Evolutionary conservation across 2,888 invertebrate species (phyloP).

Genomic region (Eustalomyia histrio): DNA sequence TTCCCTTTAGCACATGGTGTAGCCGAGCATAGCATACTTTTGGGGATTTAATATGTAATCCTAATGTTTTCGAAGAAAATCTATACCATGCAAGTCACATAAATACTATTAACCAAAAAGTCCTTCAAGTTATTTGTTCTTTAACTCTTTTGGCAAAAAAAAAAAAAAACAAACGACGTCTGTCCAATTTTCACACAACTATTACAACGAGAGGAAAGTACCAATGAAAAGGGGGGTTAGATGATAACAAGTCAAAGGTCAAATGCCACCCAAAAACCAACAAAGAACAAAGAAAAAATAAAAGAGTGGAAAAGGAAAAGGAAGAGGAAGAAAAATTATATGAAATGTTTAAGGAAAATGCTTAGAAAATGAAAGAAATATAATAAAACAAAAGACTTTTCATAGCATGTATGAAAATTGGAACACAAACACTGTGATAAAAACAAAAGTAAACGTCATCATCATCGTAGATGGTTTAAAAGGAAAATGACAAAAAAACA

Average conservation of each 20-base stretch:
- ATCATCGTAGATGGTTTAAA: constrained; percentile 38
- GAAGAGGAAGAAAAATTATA: constrained; percentile 34
- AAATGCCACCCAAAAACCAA: constrained; percentile 50
- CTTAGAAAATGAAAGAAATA: constrained; percentile 51
- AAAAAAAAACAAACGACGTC: constrained; percentile 31
- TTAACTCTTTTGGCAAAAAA: constrained; percentile 66
- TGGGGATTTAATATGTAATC: constrained; percentile 55
- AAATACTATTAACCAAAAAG: constrained; percentile 75
- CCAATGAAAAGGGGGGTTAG: constrained; percentile 52
- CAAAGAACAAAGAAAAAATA: constrained; percentile 6
- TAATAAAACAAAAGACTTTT: constrained; percentile 51
- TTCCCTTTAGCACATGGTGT: background rate
- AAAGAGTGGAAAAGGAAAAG: constrained; percentile 16
- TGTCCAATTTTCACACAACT: constrained; percentile 51
- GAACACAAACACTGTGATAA: constrained; percentile 44
- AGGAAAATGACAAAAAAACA: constrained; percentile 45
- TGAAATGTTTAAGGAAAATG: constrained; percentile 52
- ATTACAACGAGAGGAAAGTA: constrained; percentile 67
- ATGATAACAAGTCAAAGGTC: constrained; percentile 60
- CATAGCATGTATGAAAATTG: constrained; percentile 47
- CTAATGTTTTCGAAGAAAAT: constrained; percentile 17
- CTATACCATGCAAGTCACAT: constrained; percentile 72
- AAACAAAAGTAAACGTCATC: constrained; percentile 16
- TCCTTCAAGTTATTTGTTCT: constrained; percentile 66
- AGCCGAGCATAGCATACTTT: constrained; percentile 42